A percentile compares a stretch with the other conserved stretches of the same genome.
phyloP scores from a whole-genome alignment of 2,797 vertebrate genomes.

The Fringilla coelebs region DNA sequence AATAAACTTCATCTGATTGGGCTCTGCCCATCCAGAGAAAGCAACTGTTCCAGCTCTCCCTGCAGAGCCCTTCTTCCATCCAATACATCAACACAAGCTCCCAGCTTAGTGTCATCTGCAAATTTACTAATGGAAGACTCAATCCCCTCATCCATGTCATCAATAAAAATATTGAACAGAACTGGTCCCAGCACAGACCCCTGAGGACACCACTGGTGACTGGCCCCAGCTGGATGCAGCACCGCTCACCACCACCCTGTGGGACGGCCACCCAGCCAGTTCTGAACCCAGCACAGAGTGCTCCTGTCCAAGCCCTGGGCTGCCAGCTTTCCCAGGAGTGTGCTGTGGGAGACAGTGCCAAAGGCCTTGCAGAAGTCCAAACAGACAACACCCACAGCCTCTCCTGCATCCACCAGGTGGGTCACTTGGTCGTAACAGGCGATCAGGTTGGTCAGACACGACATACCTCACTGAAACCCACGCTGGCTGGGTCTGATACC shows the following conservation, averaged over 20 bases:
- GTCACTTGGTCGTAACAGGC: neutral
- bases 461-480: neutral
- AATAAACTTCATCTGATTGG: neutral
- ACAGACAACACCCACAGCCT: neutral
- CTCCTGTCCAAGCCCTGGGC: neutral
- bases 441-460: neutral
- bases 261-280: neutral
- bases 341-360: too few relatives aligned
- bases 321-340: too few relatives aligned
- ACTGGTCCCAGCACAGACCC: neutral
- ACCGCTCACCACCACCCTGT: neutral
- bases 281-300: neutral
- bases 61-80: neutral
- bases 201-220: neutral
- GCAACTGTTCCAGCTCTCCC: neutral
- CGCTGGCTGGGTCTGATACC: neutral
- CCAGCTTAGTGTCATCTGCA: neutral
- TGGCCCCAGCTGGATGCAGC: neutral
- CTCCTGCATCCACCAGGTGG: neutral
- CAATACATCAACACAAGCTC: neutral
- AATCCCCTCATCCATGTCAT: neutral
- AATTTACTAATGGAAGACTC: neutral
- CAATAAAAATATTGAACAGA: neutral
- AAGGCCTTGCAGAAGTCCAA: too few relatives aligned
- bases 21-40: neutral